Percentiles rank a stretch among this genome's conserved stretches.
Evolutionary conservation across 2,113 vertebrate species (phyloP).

Genomic region (Podarcis cretensis): DNA sequence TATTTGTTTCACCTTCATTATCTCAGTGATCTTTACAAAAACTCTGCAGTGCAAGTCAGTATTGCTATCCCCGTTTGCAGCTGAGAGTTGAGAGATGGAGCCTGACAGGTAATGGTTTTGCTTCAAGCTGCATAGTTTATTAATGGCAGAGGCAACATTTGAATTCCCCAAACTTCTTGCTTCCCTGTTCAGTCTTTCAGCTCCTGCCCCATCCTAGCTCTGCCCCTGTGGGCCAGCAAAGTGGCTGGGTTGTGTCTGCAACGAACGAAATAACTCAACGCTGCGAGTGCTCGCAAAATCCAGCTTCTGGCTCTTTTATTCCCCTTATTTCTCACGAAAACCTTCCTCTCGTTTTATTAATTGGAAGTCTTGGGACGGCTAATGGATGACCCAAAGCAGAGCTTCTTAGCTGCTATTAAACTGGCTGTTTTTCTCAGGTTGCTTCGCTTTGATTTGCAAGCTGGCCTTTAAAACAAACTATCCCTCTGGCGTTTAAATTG

Average conservation of each 20-base stretch:
- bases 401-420: conserved; percentile 47
- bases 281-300: conserved; percentile 7
- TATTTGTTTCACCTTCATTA: neutral
- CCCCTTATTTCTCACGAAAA: conserved; percentile 2
- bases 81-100: neutral
- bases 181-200: neutral
- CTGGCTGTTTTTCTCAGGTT: neutral
- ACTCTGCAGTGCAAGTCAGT: neutral
- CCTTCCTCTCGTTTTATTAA: conserved; percentile 50
- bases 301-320: conserved; percentile 22
- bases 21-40: neutral
- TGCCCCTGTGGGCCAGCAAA: neutral
- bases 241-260: neutral
- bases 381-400: conserved; percentile 40
- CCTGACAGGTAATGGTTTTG: neutral
- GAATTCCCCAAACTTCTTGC: neutral
- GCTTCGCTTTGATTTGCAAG: conserved; percentile 58
- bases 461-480: conserved; percentile 52
- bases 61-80: neutral
- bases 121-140: neutral
- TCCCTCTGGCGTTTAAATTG: conserved; percentile 59
- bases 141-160: neutral
- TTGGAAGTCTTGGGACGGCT: conserved; percentile 38
- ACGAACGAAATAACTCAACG: neutral
- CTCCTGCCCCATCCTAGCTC: neutral